Conservation (phyloP, 2,888 invertebrate genomes). For the Lysandra coridon region DNA sequence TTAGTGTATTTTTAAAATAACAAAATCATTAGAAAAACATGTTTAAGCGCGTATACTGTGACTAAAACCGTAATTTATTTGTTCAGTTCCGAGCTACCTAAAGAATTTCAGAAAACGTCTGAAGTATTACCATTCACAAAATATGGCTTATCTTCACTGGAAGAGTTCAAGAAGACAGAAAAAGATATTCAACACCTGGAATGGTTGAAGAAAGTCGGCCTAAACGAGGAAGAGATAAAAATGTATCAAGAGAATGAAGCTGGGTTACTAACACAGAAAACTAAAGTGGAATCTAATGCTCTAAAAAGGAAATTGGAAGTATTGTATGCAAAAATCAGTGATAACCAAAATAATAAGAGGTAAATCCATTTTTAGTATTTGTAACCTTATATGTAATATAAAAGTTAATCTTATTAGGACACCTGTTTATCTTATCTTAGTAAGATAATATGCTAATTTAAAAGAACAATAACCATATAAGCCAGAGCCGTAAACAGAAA, state of each 20-base stretch:
- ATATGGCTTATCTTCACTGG: slow-evolving; percentile 67
- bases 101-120: slow-evolving; percentile 65
- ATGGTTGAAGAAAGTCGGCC: slow-evolving; percentile 69
- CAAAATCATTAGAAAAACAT: not conserved
- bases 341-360: slow-evolving; percentile 51
- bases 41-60: not conserved
- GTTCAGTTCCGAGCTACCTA: slow-evolving; percentile 63
- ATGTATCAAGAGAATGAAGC: slow-evolving; percentile 72
- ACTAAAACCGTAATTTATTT: not conserved
- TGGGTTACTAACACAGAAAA: slow-evolving; percentile 55
- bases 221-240: slow-evolving; percentile 73
- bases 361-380: slow-evolving; percentile 41
- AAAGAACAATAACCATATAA: not conserved
- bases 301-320: slow-evolving; percentile 56
- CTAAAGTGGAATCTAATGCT: slow-evolving; percentile 58
- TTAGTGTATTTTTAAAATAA: not conserved
- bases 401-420: not conserved
- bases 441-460: too few relatives aligned
- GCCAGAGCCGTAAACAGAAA: too few relatives aligned
- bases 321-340: slow-evolving; percentile 60
- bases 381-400: not conserved
- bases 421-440: too few relatives aligned
- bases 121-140: slow-evolving; percentile 67
- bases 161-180: slow-evolving; percentile 66
- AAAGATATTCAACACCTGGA: slow-evolving; percentile 64